Percentiles rank a stretch among this genome's conserved stretches.
Conservation (phyloP, 2,113 vertebrate genomes). For the Chionodraco myersi region DNA sequence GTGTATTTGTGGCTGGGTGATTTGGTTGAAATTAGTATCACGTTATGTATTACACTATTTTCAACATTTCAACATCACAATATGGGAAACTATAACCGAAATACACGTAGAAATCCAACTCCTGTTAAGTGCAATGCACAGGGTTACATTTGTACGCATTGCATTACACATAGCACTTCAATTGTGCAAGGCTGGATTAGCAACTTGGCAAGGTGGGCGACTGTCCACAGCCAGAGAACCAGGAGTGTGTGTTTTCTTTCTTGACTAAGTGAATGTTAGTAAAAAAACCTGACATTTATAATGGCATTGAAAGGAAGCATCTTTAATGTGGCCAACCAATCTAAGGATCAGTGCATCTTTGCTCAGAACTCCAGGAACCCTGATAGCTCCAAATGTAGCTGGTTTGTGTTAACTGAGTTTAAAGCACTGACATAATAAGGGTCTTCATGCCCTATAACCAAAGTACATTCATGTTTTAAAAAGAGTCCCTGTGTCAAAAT, state of each 20-base stretch:
- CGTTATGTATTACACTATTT: background rate
- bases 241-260: background rate
- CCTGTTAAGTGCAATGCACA: background rate
- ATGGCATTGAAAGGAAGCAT: background rate
- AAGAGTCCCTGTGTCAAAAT: background rate
- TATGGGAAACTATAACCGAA: background rate
- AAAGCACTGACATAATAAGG: background rate
- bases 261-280: background rate
- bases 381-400: background rate
- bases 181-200: background rate
- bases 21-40: background rate
- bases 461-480: background rate
- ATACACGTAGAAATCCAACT: background rate
- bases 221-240: background rate
- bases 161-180: background rate
- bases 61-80: background rate
- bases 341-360: background rate
- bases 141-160: background rate
- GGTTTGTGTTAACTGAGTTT: background rate
- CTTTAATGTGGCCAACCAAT: background rate
- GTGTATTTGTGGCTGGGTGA: background rate
- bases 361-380: background rate
- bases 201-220: background rate
- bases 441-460: background rate
- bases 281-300: background rate